Evolutionary conservation across 2,797 vertebrate genomes (phyloP), one percentile per base, ranked within the genome.

Genomic region (Salarias fasciatus): DNA sequence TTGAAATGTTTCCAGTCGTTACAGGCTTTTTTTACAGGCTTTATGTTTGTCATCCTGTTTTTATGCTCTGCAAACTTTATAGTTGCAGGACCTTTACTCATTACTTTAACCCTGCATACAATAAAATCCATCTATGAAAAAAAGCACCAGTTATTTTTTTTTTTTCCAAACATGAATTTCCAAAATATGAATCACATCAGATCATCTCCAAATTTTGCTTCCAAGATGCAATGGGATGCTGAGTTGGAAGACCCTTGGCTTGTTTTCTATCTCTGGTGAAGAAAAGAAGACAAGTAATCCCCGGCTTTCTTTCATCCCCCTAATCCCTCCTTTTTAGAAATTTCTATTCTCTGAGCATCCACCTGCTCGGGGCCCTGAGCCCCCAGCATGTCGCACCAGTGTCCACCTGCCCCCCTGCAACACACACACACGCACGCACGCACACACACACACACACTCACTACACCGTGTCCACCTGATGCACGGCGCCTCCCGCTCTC

Each of bases 381-480:
- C 78, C 71, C 65, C 60, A 38, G 61, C 59, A 48, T 80, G 63
- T 48, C 24, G 11, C 53, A 78, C 75, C 83, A 83, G 72, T 73
- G 77, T 84, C 87, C 86, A 86, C 82, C 89, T 88, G 82, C 79
- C 80, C 64, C 59, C 52, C 67, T 66, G 45, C n/a, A n/a, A n/a
- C n/a, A 56, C 40, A 56, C 55, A 48, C 52, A 53, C 53, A 48
- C 56, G 67, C 57, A 48, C 31, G 50, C 53, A 35, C 43, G 42
- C 15, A 11, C 3, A 37, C 3, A 3, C 18, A 24, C 18, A 11
- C 49, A 54, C 57, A 56, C 71, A 75, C 33, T 52, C 18, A 24
- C 18, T 3, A 2, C 18, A 2, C 55, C 49, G 71, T 1, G n/a
- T 75, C 66, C 73, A 85, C 80, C 80, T 83, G 75, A 84, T 81